Evolutionary conservation across 2,113 vertebrate species (phyloP).

Genomic region (Peromyscus polionotus): DNA sequence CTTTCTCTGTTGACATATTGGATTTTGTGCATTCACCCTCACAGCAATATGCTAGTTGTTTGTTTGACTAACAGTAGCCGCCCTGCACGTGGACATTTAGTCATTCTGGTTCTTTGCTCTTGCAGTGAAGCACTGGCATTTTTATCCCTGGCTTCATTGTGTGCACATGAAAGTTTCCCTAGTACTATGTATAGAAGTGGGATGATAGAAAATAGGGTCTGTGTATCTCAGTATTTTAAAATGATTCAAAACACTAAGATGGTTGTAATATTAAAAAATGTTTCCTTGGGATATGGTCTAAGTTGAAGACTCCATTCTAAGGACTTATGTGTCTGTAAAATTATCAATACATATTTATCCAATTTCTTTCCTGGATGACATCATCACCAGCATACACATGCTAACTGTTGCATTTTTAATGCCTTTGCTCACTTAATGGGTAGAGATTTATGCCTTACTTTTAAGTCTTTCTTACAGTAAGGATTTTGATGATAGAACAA

Average conservation of each 20-base stretch:
- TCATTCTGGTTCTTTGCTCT: not conserved
- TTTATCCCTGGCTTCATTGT: conserved; percentile 1
- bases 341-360: not conserved
- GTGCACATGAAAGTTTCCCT: not conserved
- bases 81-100: not conserved
- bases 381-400: not conserved
- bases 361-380: not conserved
- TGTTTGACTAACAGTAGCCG: not conserved
- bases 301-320: not conserved
- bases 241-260: not conserved
- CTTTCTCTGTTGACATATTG: not conserved
- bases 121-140: not conserved
- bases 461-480: not conserved
- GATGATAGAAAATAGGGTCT: not conserved
- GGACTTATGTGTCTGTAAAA: not conserved
- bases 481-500: conserved; percentile 28
- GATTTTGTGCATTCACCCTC: not conserved
- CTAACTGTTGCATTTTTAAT: conserved; percentile 27
- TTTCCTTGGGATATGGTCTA: not conserved
- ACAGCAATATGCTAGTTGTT: not conserved
- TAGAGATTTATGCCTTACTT: conserved; percentile 36
- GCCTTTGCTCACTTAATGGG: conserved; percentile 25
- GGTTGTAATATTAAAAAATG: not conserved
- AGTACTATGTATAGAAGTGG: not conserved
- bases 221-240: not conserved